Conservation (phyloP, 2,113 vertebrate genomes). For the Osmerus mordax region DNA sequence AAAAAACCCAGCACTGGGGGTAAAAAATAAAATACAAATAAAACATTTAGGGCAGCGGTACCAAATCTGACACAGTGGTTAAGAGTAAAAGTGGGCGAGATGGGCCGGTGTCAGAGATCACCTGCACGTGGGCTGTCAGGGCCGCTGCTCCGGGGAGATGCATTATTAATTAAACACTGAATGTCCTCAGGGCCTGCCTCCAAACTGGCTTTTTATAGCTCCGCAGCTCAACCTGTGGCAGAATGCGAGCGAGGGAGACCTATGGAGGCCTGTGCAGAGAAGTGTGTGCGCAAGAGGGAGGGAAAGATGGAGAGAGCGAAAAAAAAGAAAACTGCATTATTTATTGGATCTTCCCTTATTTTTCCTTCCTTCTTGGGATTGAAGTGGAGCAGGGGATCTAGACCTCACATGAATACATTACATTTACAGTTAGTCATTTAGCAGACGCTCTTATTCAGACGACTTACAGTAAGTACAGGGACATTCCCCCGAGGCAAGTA, state of each 20-base stretch:
- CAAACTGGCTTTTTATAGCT: conserved; percentile 2
- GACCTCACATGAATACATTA: not conserved
- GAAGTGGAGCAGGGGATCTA: not conserved
- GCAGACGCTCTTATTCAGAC: no score
- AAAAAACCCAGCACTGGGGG: no score
- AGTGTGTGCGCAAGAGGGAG: no score
- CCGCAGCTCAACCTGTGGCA: not conserved
- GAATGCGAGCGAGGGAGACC: not conserved
- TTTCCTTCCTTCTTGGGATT: not conserved
- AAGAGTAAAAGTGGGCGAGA: not conserved
- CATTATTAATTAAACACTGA: conserved; percentile 17
- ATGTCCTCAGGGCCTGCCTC: not conserved
- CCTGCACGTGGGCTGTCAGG: not conserved
- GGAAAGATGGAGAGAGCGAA: not conserved
- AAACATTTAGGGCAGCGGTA: not conserved
- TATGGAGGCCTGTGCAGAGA: not conserved
- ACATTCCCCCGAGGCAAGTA: no score
- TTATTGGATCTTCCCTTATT: conserved; percentile 11
- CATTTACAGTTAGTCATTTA: no score
- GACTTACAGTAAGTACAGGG: no score
- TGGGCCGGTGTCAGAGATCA: conserved; percentile 10
- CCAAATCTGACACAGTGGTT: not conserved
- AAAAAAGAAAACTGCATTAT: conserved; percentile 4
- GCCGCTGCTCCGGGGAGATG: not conserved
- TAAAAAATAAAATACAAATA: no score